Conservation (phyloP, 2,797 vertebrate genomes). For the Botia almorhae region DNA sequence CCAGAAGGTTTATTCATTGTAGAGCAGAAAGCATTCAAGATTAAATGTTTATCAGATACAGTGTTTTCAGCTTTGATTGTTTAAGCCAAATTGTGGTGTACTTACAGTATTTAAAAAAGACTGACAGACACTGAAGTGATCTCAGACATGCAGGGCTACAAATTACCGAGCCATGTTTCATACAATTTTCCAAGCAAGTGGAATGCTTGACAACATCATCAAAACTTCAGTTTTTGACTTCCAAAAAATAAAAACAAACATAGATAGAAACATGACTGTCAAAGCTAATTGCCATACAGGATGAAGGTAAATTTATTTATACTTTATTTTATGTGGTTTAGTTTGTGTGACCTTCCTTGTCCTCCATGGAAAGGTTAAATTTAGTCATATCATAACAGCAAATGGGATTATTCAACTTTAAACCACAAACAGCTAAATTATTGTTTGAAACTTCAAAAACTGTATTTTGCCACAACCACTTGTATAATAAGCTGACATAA, state of each 20-base stretch:
- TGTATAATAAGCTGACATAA: background rate
- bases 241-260: conserved; percentile 26
- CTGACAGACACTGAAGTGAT: background rate
- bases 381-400: conserved; percentile 20
- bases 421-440: conserved; percentile 15
- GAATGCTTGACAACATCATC: conserved; percentile 16
- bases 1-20: background rate
- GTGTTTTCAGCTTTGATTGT: conserved; percentile 5
- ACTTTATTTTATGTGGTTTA: background rate
- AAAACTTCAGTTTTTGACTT: conserved; percentile 11
- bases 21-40: background rate
- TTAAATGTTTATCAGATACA: conserved; percentile 21
- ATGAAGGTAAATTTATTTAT: conserved; percentile 23
- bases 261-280: background rate
- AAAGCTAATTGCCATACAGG: background rate
- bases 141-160: background rate
- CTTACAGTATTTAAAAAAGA: background rate
- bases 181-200: background rate
- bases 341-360: background rate
- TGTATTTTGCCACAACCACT: conserved; percentile 33
- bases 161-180: background rate
- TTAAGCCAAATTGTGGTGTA: background rate
- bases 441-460: conserved; percentile 28
- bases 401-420: conserved; percentile 10
- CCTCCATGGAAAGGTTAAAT: conserved; percentile 9